A percentile compares a stretch with the other conserved stretches of the same genome.
These are phyloP conservation scores for Xyrichtys novacula DNA, from an alignment of 2,797 vertebrate genomes.

Conservation along the genomic window DNA sequence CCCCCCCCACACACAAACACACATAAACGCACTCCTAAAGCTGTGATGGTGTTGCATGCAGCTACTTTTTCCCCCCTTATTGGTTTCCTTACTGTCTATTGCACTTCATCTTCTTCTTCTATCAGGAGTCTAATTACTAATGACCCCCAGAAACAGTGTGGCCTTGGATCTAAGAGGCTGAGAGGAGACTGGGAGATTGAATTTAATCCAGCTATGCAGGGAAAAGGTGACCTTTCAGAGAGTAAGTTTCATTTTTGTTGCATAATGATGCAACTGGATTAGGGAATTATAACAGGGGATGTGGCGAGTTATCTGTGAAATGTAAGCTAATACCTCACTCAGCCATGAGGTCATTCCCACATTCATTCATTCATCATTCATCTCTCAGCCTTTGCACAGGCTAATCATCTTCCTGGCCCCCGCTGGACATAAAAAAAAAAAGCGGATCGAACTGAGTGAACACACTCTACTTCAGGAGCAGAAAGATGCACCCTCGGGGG, in stretches of 20 bases:
- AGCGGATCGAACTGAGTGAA: constrained; percentile 49
- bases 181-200: constrained; percentile 71
- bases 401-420: constrained; percentile 54
- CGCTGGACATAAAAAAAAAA: constrained; percentile 52
- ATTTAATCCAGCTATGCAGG: constrained; percentile 73
- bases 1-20: too few relatives aligned
- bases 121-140: constrained; percentile 74
- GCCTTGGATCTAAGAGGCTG: constrained; percentile 77
- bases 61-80: constrained; percentile 29
- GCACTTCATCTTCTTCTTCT: constrained; percentile 53
- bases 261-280: constrained; percentile 76
- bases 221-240: constrained; percentile 77
- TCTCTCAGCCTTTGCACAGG: constrained; percentile 14
- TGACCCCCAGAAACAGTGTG: constrained; percentile 65
- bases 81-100: constrained; percentile 52
- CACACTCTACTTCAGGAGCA: constrained; percentile 10
- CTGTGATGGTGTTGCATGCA: constrained; percentile 21
- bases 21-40: constrained; percentile 38
- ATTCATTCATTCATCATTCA: constrained; percentile 49
- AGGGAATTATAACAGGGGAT: constrained; percentile 69
- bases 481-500: constrained; percentile 50
- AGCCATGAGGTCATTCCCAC: constrained; percentile 32
- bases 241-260: constrained; percentile 72
- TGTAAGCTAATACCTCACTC: constrained; percentile 50
- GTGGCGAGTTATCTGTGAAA: constrained; percentile 60